Conservation (phyloP, 2,888 invertebrate genomes). For the Mythimna pallens region DNA sequence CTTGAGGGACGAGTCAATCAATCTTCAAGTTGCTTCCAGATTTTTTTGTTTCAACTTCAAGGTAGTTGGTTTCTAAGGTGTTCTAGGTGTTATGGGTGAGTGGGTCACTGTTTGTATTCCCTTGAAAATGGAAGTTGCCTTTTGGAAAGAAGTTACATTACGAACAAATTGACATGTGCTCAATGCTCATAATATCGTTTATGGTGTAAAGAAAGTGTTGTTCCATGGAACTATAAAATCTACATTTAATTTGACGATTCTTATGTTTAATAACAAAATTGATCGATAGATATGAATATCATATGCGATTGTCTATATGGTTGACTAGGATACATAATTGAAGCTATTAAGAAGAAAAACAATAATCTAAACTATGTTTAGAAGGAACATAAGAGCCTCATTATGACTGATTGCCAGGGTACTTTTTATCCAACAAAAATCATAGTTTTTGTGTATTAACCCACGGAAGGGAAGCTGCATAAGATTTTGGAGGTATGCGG, state of each 20-base stretch:
- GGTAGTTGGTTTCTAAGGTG: conserved; percentile 30
- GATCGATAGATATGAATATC: background rate
- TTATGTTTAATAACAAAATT: background rate
- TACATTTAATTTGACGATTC: too few relatives aligned
- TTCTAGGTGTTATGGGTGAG: conserved; percentile 21
- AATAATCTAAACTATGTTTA: too few relatives aligned
- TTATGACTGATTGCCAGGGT: too few relatives aligned
- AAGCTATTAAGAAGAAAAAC: too few relatives aligned
- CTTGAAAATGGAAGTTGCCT: conserved; percentile 8
- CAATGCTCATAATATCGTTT: background rate
- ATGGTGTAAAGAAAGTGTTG: background rate
- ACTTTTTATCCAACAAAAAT: too few relatives aligned
- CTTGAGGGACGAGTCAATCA: conserved; percentile 48
- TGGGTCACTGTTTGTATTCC: conserved; percentile 49
- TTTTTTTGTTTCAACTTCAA: conserved; percentile 28
- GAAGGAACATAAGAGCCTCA: too few relatives aligned
- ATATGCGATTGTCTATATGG: background rate
- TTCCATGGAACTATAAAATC: background rate
- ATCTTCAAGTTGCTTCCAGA: conserved; percentile 22
- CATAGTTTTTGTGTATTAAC: too few relatives aligned
- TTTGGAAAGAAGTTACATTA: background rate
- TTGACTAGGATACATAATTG: background rate
- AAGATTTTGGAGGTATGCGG: too few relatives aligned
- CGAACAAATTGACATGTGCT: background rate
- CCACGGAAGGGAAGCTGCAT: too few relatives aligned